A percentile compares a stretch with the other conserved stretches of the same genome.
phyloP scores from a whole-genome alignment of 2,113 vertebrate genomes.

The Phaethornis superciliosus region DNA sequence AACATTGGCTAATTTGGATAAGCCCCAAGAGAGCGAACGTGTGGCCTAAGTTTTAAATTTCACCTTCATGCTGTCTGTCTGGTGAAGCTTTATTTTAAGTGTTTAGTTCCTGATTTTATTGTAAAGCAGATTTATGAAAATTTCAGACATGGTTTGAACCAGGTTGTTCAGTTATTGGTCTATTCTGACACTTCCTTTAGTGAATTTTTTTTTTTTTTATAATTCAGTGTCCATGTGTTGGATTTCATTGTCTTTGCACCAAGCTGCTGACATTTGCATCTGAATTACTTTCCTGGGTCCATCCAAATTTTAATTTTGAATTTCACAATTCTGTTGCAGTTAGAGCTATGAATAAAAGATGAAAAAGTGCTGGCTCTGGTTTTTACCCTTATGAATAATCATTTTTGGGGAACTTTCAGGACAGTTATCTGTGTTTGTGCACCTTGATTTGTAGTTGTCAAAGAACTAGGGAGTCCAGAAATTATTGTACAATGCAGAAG shows the following conservation, averaged over 20 bases:
- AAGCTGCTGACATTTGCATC: slow-evolving; percentile 51
- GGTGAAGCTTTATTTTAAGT: not conserved
- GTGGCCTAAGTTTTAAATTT: not conserved
- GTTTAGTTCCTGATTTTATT: not conserved
- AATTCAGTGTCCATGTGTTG: slow-evolving; percentile 3
- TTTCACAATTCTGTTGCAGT: slow-evolving; percentile 9
- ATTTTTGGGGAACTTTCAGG: not conserved
- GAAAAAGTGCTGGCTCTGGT: slow-evolving; percentile 23
- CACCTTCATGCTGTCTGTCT: not conserved
- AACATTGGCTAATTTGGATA: not conserved
- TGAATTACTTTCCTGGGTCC: slow-evolving; percentile 45
- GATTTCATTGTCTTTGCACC: not conserved
- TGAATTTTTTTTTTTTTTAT: not conserved
- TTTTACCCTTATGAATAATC: not conserved
- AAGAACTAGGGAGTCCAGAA: not conserved
- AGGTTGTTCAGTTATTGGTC: not conserved
- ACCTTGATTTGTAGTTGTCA: not conserved
- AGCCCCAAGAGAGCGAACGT: not conserved
- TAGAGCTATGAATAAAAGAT: slow-evolving; percentile 64
- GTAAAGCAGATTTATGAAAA: not conserved
- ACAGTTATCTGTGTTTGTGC: not conserved
- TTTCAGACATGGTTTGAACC: not conserved
- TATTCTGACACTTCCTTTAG: slow-evolving; percentile 7
- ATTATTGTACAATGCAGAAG: not conserved
- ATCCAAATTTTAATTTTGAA: slow-evolving; percentile 36